Base-by-base conservation (phyloP, 2,113 vertebrate genomes). In the Rhynchopsitta pachyrhyncha region DNA sequence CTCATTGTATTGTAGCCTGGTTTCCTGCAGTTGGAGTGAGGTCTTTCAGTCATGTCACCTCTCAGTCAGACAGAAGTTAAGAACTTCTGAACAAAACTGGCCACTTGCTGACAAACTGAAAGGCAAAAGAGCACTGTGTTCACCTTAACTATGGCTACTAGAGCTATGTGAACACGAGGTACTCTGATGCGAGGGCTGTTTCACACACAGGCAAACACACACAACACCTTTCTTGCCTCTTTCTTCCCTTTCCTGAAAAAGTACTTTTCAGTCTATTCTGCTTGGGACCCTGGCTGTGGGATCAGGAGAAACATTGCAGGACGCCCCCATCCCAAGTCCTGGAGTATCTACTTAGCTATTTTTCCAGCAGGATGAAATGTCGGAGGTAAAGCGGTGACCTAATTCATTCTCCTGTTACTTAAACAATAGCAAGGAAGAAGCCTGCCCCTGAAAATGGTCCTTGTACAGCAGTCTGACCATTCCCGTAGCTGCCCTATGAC, bases 351-450 rank as follows among this genome's bases (percentile, higher is more conserved):
- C 69, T 77, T 28, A n/a, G n/a, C 6, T 71, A 19, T 24, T 81
- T 90, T 86, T 75, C 37, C 62, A 86, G 50, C 29, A 71, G 50
- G 27, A 88, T 70, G 76, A 92, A 83, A 88, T 14, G 2, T 10
- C 1, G 3, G 24, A 0, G 0, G n/a, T 28, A 64, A 82, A 87
- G 20, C 39, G 25, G 15, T n/a, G 27, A n/a, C 60, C 68, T 22
- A 67, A 73, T 74, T 52, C 1, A 52, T 87, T 75, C 44, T 91
- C 31, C 35, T 44, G 42, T 47, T 86, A 64, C 33, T 68, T 42
- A 68, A 83, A 74, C 57, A 94, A 71, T 5, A 60, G 41, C 82
- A 87, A 76, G 18, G 60, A 78, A 79, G 77, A 59, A 75, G 81
- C 60, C 52, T 49, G 28, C 29, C 27, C 31, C 24, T 73, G 27